Conservation (phyloP, 2,888 invertebrate species). For the Dione juno region DNA sequence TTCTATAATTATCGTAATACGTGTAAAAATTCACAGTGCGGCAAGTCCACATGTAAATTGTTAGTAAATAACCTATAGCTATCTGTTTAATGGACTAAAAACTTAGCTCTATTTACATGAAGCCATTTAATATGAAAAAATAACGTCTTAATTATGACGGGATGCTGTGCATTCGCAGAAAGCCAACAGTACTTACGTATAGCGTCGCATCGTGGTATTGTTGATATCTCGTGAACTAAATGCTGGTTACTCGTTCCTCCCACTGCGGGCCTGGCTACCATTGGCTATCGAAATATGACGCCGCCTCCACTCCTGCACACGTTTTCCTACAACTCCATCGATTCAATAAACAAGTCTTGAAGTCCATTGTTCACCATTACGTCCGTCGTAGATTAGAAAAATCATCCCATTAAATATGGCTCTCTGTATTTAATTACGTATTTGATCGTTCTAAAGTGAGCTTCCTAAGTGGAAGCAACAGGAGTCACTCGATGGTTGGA, state of each 20-base stretch:
- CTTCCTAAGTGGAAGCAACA: background rate
- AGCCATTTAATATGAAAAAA: slow-evolving; percentile 39
- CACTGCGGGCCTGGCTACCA: slow-evolving; percentile 70
- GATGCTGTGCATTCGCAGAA: slow-evolving; percentile 28
- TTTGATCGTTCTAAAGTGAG: background rate
- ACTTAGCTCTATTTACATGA: background rate
- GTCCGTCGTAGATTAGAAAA: slow-evolving; percentile 71
- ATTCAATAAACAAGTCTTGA: slow-evolving; percentile 80
- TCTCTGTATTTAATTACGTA: slow-evolving; percentile 47
- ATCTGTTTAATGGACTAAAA: background rate
- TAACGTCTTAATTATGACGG: slow-evolving; percentile 56
- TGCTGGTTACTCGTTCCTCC: slow-evolving; percentile 79
- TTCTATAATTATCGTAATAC: background rate
- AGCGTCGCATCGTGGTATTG: slow-evolving; percentile 61
- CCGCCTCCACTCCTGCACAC: slow-evolving; percentile 80
- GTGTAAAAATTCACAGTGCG: background rate
- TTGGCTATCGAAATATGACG: slow-evolving; percentile 70
- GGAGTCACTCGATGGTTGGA: background rate
- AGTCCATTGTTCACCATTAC: slow-evolving; percentile 77
- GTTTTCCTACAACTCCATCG: slow-evolving; percentile 79
- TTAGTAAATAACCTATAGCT: background rate
- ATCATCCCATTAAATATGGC: slow-evolving; percentile 58
- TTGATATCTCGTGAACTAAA: slow-evolving; percentile 62
- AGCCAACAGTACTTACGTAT: slow-evolving; percentile 50
- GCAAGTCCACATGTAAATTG: slow-evolving; percentile 2